These are phyloP conservation scores for Crocuta crocuta DNA, from an alignment of 2,113 vertebrate species.

Conservation along the genomic window DNA sequence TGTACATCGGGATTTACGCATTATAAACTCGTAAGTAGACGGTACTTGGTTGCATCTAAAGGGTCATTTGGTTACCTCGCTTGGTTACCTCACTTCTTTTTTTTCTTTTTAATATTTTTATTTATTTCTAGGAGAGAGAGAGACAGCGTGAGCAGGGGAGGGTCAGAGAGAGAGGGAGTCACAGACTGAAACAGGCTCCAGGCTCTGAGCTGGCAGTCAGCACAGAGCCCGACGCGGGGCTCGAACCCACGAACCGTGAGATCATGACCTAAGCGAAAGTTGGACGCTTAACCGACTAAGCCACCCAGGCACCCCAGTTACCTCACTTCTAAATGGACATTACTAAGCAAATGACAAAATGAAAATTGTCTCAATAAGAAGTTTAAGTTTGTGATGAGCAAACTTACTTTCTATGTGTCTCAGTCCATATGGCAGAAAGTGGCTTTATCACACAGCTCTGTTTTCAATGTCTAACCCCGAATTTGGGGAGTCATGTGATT, in stretches of 20 bases:
- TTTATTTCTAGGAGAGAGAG: no score
- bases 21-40: background rate
- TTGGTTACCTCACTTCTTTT: background rate
- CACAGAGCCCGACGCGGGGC: no score
- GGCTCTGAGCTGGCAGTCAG: no score
- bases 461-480: background rate
- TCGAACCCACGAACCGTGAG: no score
- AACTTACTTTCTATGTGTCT: background rate
- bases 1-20: background rate
- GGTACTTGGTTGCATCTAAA: background rate
- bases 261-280: no score
- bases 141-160: no score
- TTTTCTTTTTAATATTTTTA: no score
- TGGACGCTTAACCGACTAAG: no score
- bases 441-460: background rate
- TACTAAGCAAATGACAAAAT: background rate
- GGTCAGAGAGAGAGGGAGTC: no score
- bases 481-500: background rate
- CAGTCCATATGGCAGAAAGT: background rate
- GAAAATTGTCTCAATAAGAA: background rate
- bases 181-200: no score
- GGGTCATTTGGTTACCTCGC: background rate
- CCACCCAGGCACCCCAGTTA: no score
- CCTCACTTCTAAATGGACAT: background rate
- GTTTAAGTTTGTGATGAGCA: background rate